Evolutionary conservation across 2,797 vertebrate species (phyloP), one percentile per base, ranked within the genome.

Genomic region (Valencia hispanica): DNA sequence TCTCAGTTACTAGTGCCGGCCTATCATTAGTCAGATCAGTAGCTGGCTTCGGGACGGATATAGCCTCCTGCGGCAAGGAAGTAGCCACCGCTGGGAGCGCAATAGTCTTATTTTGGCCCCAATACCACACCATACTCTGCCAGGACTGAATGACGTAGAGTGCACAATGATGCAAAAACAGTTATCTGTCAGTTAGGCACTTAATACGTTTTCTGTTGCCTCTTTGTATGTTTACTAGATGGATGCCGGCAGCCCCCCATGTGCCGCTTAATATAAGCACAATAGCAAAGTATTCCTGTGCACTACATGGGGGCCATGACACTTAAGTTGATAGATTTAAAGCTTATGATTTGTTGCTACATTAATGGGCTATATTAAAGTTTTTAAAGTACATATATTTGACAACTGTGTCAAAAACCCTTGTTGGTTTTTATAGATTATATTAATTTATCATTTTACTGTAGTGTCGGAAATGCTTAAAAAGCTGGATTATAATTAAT

Each of bases 381-480:
- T 41, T 66, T 66, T 66, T 25, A 41, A n/a, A 22, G 11, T n/a
- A 4, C n/a, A n/a, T 36, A 63, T 10, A 63, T 63, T 63, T 36
- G 59, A 41, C 63, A 66, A 39, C 36, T 66, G 63, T 20, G 20
- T 25, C 36, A 11, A 75, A 73, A 77, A 84, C 6, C 41, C 7
- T 18, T 22, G 39, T 57, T 68, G 27, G 32, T 43, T 53, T 66
- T 27, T 30, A 17, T 18, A 59, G 55, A 78, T 68, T 4, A 6
- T 65, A 47, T 27, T 1, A 36, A 41, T 53, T 79, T 22, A 48
- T 79, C 15, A 41, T 0, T 43, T n/a, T 71, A 12, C 15, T 45
- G 59, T 55, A 57, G 12, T 69, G 68, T 78, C 36, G 11, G 47
- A 63, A 81, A 77, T 72, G 36, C n/a, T 45, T 15, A 69, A 12